Evolutionary conservation across 2,113 vertebrate species (phyloP), one percentile per base, ranked within the genome.

Genomic region (Muntiacus muntjak): DNA sequence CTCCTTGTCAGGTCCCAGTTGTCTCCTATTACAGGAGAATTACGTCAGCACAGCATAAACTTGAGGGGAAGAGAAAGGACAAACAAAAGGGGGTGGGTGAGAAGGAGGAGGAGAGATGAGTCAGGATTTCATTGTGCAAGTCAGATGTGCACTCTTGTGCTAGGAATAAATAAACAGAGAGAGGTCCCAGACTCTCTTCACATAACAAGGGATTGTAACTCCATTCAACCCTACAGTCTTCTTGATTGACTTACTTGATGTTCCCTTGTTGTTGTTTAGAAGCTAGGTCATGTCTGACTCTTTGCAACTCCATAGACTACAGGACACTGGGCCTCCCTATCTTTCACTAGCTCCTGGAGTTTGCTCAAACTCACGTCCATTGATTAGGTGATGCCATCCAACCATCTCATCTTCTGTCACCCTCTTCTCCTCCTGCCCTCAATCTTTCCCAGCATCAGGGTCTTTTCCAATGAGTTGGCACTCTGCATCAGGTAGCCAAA

Each of bases 11-110:
- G 92, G 82, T 95, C 60, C 92, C 85, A 97, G 87, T 96, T 87
- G 81, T 62, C 57, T 94, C 47, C 87, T 91, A 60, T 97, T 93
- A 89, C 55, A 96, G 16, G 55, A 96, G 95, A 97, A 96, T 96
- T 96, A 89, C 36, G 85, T 91, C 67, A 94, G 86, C 50, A 91
- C 97, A 78, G 30, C 90, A n/a, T 71, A 96, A 96, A 95, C 67
- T 90, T 89, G 79, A 98, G 78, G 43, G 28, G 14, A 94, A 94
- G 71, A 96, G 47, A 97, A 95, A 97, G 83, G 91, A 96, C 97
- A 95, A 96, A 94, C 16, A 90, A 79, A 86, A 94, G 28, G 40
- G 62, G 74, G 16, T 3, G 0, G 40, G 67, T 92, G 74, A 88
- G 95, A 92, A 95, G 58, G 10, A 81, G n/a, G 92, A 86, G 1